Evolutionary conservation across 2,888 invertebrate species (phyloP).

Genomic region (Eurytoma californica): DNA sequence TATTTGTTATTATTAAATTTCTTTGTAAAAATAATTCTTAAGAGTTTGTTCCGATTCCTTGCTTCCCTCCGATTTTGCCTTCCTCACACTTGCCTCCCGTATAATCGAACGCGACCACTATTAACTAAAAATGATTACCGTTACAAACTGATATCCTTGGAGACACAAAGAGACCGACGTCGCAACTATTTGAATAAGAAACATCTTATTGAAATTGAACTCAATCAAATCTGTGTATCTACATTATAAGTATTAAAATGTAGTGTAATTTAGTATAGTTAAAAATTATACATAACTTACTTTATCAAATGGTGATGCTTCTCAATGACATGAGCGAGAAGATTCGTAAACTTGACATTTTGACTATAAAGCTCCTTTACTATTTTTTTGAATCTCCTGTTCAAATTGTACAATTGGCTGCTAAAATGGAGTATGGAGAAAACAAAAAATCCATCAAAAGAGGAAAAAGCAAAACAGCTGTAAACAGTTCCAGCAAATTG

Average conservation of each 20-base stretch:
- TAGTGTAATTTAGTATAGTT: no score
- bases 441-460: slow-evolving; percentile 14
- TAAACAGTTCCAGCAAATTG: background rate
- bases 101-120: no score
- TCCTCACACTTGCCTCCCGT: no score
- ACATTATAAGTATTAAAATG: background rate
- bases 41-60: no score
- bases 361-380: background rate
- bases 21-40: no score
- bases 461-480: background rate
- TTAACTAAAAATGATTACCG: slow-evolving; percentile 1
- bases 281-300: slow-evolving; percentile 1
- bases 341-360: background rate
- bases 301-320: slow-evolving; percentile 18
- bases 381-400: no score
- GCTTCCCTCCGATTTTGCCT: no score
- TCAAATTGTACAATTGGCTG: slow-evolving; percentile 3
- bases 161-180: slow-evolving; percentile 9
- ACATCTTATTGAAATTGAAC: slow-evolving; percentile 26
- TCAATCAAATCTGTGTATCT: slow-evolving; percentile 29
- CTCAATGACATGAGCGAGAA: background rate
- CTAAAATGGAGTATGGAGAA: background rate
- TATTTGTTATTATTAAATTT: no score
- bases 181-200: slow-evolving; percentile 22
- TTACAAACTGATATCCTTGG: slow-evolving; percentile 33